phyloP scores from a whole-genome alignment of 2,888 invertebrate species.

The Phyllotreta cruciferae region DNA sequence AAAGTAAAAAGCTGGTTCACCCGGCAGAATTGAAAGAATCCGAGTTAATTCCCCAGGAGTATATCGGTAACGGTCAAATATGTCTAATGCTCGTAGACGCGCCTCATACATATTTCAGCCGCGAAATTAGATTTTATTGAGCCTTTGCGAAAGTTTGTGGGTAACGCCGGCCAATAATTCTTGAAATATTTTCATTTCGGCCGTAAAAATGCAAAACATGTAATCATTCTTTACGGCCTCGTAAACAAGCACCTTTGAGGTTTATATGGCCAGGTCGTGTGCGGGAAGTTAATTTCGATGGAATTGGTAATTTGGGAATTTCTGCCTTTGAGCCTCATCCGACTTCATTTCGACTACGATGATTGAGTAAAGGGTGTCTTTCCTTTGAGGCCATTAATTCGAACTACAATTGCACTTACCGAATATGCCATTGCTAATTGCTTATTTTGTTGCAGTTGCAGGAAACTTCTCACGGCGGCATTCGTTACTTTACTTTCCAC shows the following conservation, averaged over 20 bases:
- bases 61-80: slow-evolving; percentile 27
- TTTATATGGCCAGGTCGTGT: slow-evolving; percentile 28
- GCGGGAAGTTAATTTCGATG: slow-evolving; percentile 26
- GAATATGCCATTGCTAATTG: slow-evolving; percentile 11
- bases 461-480: background rate
- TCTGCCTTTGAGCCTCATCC: slow-evolving; percentile 22
- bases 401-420: slow-evolving; percentile 16
- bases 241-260: slow-evolving; percentile 35
- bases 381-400: slow-evolving; percentile 21
- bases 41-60: slow-evolving; percentile 5
- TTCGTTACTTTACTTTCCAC: too few species aligned
- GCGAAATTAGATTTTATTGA: slow-evolving; percentile 34
- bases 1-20: slow-evolving; percentile 4
- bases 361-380: slow-evolving; percentile 22
- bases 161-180: slow-evolving; percentile 32
- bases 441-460: slow-evolving; percentile 2
- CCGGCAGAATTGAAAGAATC: too few species aligned
- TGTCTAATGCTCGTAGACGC: slow-evolving; percentile 22
- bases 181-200: slow-evolving; percentile 35
- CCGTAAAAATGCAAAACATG: slow-evolving; percentile 36
- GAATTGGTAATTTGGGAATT: slow-evolving; percentile 29
- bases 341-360: slow-evolving; percentile 20
- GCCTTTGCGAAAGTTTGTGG: slow-evolving; percentile 28
- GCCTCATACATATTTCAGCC: slow-evolving; percentile 34
- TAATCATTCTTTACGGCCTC: slow-evolving; percentile 36